Conservation (phyloP, 2,888 invertebrate species). For the Trichogramma dendrolimi region DNA sequence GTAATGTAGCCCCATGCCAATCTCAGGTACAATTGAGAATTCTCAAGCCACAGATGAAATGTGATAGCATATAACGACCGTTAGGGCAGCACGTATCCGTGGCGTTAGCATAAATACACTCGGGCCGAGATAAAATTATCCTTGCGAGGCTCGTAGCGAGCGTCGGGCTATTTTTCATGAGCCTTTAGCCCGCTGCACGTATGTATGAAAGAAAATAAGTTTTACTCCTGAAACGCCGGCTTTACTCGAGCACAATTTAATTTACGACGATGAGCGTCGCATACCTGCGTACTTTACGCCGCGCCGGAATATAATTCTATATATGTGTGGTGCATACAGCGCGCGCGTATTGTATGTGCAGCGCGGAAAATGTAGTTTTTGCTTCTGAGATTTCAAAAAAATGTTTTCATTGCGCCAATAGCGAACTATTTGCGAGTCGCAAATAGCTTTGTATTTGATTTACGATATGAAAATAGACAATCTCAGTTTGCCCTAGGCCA, state of each 20-base stretch:
- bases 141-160: neutral
- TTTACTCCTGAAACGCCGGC: conserved; percentile 12
- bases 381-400: too few species aligned
- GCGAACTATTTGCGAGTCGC: too few species aligned
- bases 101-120: conserved; percentile 18
- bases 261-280: conserved; percentile 15
- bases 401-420: too few species aligned
- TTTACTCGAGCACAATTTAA: conserved; percentile 13
- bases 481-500: neutral
- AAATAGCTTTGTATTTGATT: too few species aligned
- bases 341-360: neutral
- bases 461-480: neutral
- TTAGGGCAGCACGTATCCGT: neutral
- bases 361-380: neutral
- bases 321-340: neutral
- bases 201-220: conserved; percentile 11
- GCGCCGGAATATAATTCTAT: neutral
- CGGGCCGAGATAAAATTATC: neutral
- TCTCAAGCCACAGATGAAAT: conserved; percentile 15
- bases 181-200: conserved; percentile 3
- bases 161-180: conserved; percentile 20
- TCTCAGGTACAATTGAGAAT: conserved; percentile 11
- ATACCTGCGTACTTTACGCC: neutral
- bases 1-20: too few species aligned
- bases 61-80: conserved; percentile 14